phyloP scores from a whole-genome alignment of 2,113 vertebrate genomes.

The Pipa parva region DNA sequence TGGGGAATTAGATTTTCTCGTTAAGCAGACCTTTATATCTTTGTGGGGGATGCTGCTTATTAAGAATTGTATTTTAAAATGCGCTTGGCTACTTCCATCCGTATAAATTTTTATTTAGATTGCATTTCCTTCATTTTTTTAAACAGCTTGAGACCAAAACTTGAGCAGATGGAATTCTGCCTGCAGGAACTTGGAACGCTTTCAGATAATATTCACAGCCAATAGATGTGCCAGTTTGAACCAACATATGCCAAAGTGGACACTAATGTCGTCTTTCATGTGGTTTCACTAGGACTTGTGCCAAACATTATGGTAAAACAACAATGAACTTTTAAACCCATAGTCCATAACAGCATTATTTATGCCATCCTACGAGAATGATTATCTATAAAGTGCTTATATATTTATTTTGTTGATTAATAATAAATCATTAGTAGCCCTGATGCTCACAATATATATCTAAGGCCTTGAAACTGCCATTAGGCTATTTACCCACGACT shows the following conservation, averaged over 20 bases:
- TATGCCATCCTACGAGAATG: too few relatives aligned
- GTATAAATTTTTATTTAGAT: slow-evolving; percentile 52
- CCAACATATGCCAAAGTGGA: slow-evolving; percentile 67
- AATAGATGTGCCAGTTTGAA: slow-evolving; percentile 66
- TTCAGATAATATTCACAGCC: slow-evolving; percentile 64
- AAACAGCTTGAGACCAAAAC: slow-evolving; percentile 72
- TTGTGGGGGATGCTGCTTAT: slow-evolving; percentile 31
- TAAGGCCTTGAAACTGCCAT: too few relatives aligned
- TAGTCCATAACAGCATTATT: neutral
- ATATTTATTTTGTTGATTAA: too few relatives aligned
- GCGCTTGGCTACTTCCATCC: slow-evolving; percentile 34
- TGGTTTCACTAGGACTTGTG: slow-evolving; percentile 58
- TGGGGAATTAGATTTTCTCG: slow-evolving; percentile 28
- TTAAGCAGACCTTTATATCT: slow-evolving; percentile 35
- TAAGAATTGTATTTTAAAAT: slow-evolving; percentile 42
- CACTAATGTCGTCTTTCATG: slow-evolving; percentile 65
- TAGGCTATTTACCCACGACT: neutral
- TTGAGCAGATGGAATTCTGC: slow-evolving; percentile 75
- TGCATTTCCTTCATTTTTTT: slow-evolving; percentile 19
- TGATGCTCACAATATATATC: too few relatives aligned
- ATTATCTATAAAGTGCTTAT: too few relatives aligned
- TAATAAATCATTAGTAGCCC: too few relatives aligned
- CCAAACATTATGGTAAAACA: slow-evolving; percentile 46
- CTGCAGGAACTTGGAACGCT: slow-evolving; percentile 62
- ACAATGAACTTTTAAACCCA: neutral